A percentile compares a stretch with the other conserved stretches of the same genome.
Evolutionary conservation across 2,113 vertebrate genomes (phyloP).

Genomic region (Podiceps cristatus): DNA sequence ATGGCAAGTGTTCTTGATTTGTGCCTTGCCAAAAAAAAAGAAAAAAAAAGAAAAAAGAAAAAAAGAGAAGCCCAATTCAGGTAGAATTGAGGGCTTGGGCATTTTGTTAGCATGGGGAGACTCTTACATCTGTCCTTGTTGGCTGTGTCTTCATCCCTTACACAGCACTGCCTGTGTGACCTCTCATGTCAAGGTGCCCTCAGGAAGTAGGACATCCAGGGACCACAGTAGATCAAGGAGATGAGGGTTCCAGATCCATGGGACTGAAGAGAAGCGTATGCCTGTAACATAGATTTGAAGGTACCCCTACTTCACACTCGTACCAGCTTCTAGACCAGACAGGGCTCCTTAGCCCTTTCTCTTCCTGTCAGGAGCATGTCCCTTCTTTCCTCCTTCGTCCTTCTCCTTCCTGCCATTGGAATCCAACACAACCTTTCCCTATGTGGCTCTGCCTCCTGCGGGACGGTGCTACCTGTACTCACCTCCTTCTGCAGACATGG

Average conservation of each 20-base stretch:
- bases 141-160: background rate
- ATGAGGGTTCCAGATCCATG: background rate
- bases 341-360: background rate
- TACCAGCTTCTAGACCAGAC: background rate
- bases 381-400: background rate
- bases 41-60: too few species aligned
- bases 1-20: background rate
- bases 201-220: background rate
- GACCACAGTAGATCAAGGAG: background rate
- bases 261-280: slow-evolving; percentile 13
- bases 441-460: background rate
- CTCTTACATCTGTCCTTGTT: background rate
- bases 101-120: background rate
- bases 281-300: background rate
- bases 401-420: background rate
- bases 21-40: background rate
- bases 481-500: background rate
- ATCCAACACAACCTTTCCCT: background rate
- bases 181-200: background rate
- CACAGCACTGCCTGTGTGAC: background rate
- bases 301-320: background rate
- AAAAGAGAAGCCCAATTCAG: background rate
- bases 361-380: background rate
- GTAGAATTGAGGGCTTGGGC: background rate
- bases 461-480: background rate